Conservation (phyloP, 1,140 invertebrate species). For the Pseudomyrmex sp. region DNA sequence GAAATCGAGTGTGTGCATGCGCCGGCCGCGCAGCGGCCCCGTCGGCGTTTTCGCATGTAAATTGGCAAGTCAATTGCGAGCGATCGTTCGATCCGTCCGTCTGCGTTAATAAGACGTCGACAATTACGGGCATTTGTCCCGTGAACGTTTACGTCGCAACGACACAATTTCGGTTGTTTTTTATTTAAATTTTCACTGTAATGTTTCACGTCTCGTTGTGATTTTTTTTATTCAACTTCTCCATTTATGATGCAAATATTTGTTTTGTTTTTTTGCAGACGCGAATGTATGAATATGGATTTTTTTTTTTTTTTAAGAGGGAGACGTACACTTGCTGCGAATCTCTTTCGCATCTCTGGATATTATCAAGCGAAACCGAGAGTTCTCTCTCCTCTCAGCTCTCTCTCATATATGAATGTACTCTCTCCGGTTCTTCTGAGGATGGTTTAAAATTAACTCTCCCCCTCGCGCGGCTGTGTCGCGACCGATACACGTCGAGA, state of each 20-base stretch:
- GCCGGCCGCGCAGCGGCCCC: background rate
- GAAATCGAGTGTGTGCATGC: conserved; percentile 21
- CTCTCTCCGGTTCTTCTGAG: conserved; percentile 27
- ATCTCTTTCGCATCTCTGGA: conserved; percentile 7
- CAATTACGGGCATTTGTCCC: background rate
- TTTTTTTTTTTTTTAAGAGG: background rate
- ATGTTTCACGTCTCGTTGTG: background rate
- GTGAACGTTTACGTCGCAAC: no score
- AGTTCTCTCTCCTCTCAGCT: background rate
- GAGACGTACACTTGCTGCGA: background rate
- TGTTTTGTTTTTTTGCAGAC: no score
- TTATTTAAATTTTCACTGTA: background rate
- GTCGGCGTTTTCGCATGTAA: conserved; percentile 42
- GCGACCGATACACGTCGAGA: conserved; percentile 18
- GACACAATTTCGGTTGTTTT: background rate
- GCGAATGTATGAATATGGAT: no score
- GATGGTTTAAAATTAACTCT: conserved; percentile 68
- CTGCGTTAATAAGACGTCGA: background rate
- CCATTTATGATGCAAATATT: background rate
- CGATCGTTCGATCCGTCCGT: conserved; percentile 12
- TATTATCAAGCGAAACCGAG: conserved; percentile 12
- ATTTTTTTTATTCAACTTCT: background rate
- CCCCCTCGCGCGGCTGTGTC: conserved; percentile 30
- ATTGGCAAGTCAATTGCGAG: conserved; percentile 12
- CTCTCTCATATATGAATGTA: background rate